Conservation (phyloP, 1,140 invertebrate species). For the Chymomyza costata region DNA sequence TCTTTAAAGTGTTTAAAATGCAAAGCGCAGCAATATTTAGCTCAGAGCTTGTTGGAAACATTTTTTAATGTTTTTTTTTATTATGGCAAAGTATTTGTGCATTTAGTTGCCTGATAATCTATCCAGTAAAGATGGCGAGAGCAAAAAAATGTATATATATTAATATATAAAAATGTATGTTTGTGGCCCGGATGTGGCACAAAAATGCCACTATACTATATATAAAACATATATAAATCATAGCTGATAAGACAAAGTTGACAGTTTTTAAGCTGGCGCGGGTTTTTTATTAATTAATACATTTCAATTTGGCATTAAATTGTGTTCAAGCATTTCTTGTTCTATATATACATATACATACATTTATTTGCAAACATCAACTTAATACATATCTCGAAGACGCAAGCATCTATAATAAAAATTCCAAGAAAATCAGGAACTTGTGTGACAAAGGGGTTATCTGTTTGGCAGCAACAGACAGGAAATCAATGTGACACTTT, state of each 20-base stretch:
- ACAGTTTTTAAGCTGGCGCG: slow-evolving; percentile 18
- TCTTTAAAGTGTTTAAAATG: slow-evolving; percentile 36
- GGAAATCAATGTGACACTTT: slow-evolving; percentile 31
- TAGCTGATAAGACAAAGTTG: slow-evolving; percentile 46
- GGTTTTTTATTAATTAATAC: slow-evolving; percentile 48
- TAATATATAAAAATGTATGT: no score
- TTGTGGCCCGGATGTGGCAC: slow-evolving; percentile 61
- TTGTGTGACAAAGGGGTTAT: slow-evolving; percentile 60
- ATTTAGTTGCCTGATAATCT: slow-evolving; percentile 45
- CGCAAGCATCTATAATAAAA: background rate
- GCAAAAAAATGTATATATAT: no score
- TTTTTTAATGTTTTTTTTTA: no score
- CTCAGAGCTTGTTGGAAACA: slow-evolving; percentile 4
- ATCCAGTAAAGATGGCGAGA: slow-evolving; percentile 41
- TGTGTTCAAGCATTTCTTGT: slow-evolving; percentile 26
- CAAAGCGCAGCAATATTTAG: slow-evolving; percentile 35
- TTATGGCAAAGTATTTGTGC: background rate
- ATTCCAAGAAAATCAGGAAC: slow-evolving; percentile 13
- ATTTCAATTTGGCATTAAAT: slow-evolving; percentile 68
- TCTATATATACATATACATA: slow-evolving; percentile 11
- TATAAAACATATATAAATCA: slow-evolving; percentile 44
- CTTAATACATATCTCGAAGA: background rate
- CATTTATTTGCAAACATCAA: background rate
- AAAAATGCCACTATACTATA: slow-evolving; percentile 37
- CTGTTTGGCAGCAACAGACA: slow-evolving; percentile 41